Percentiles rank a stretch among this genome's conserved stretches.
phyloP scores from a whole-genome alignment of 2,888 invertebrate genomes.

The Sturmia bella region DNA sequence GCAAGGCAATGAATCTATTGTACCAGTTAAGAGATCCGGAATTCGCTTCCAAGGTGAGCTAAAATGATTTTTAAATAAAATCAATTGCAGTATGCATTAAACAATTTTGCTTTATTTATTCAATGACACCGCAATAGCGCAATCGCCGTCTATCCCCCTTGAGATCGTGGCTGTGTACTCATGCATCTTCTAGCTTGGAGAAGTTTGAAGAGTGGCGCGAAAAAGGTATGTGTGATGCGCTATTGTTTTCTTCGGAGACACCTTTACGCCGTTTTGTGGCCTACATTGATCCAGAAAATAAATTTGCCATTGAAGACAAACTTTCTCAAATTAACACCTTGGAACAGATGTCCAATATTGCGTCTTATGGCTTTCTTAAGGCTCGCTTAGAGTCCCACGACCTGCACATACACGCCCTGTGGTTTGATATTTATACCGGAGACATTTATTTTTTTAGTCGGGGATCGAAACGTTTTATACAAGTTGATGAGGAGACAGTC shows the following conservation, averaged over 20 bases:
- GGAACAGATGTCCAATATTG: conserved; percentile 95
- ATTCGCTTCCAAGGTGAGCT: conserved; percentile 86
- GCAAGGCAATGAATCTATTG: conserved; percentile 97
- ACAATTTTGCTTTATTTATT: not conserved
- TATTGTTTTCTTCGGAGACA: conserved; percentile 93
- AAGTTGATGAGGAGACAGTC: conserved; percentile 92
- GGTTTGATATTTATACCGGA: conserved; percentile 99
- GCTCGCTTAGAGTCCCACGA: conserved; percentile 90
- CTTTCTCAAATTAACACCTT: conserved; percentile 96
- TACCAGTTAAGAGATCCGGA: conserved; percentile 91
- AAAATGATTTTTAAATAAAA: not conserved
- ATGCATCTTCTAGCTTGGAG: conserved; percentile 90
- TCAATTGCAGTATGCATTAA: not conserved
- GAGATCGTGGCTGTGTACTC: conserved; percentile 94
- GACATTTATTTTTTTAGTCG: conserved; percentile 97
- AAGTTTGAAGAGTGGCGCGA: conserved; percentile 90
- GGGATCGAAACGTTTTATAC: conserved; percentile 91
- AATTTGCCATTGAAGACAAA: conserved; percentile 94
- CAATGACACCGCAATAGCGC: conserved; percentile 81
- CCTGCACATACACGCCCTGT: conserved; percentile 95
- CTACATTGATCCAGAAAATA: conserved; percentile 95
- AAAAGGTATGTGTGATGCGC: conserved; percentile 85
- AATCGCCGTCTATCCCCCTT: conserved; percentile 93
- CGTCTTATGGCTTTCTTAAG: conserved; percentile 95
- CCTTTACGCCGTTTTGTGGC: conserved; percentile 94